Evolutionary conservation across 2,113 vertebrate genomes (phyloP), one percentile per base, ranked within the genome.

Genomic region (Vidua macroura): DNA sequence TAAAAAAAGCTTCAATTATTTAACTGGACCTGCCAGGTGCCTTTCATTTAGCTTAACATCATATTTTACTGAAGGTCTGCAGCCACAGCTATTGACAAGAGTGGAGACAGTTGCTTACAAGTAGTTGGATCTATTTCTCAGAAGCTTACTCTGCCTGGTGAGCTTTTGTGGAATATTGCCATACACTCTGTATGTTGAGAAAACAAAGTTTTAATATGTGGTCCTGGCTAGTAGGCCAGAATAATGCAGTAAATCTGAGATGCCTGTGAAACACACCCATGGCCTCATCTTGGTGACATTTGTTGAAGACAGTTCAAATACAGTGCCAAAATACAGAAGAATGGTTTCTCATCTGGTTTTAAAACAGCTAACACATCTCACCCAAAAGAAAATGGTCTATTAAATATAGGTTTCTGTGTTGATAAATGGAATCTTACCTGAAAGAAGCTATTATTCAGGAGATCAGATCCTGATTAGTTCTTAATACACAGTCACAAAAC

Each of bases 41-140:
- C 88, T 90, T 88, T 95, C 52, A 77, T 90, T 93, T 70, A 92
- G 51, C 28, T 90, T 70, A 95, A 83, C 14, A 9, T 67, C 10
- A 93, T 16, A 31, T 90, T 88, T 94, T 81, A 88, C 9, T 55
- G 31, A 39, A 83, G 92, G 43, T 63, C 69, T 74, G 66, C 48
- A 92, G 74, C 56, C 56, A 74, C 73, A 69, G 63, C 24, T 41
- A 72, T 3, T 86, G 73, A 73, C 76, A 93, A 67, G 27, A 88
- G 23, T 12, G 15, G n/a, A 84, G 30, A 68, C 9, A 43, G 44
- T 44, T 67, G 33, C 48, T 92, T 51, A 64, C 21, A 80, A 91
- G 33, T 3, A 55, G 11, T 5, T 81, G 27, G 43, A 90, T 59
- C 35, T 51, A 6, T 77, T 86, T 83, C 35, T 59, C 55, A 90